A percentile compares a stretch with the other conserved stretches of the same genome.
phyloP scores from a whole-genome alignment of 2,888 invertebrate species.

The Sussaba pulchella region DNA sequence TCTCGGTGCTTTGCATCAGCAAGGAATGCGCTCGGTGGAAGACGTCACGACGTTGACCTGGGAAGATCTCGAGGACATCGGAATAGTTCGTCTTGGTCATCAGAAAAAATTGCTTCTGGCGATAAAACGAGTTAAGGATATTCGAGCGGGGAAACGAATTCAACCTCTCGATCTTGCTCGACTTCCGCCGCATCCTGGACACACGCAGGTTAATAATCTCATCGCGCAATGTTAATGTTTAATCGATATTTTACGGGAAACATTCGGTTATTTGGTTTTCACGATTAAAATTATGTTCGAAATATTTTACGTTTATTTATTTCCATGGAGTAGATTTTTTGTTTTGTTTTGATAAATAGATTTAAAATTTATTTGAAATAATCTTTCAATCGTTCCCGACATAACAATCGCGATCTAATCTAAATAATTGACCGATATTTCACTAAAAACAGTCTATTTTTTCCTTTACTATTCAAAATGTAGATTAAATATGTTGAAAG shows the following conservation, averaged over 20 bases:
- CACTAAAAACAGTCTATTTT: too few species aligned
- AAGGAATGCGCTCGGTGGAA: conserved; percentile 97
- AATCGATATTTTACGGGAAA: neutral
- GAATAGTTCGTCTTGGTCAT: conserved; percentile 96
- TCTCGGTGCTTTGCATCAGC: conserved; percentile 94
- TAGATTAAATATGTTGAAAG: too few species aligned
- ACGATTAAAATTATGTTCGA: too few species aligned
- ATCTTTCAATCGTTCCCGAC: too few species aligned
- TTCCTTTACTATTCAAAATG: too few species aligned
- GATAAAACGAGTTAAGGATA: conserved; percentile 97
- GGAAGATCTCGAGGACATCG: conserved; percentile 99
- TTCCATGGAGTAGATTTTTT: too few species aligned
- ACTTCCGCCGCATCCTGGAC: conserved; percentile 85
- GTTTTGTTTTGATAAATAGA: too few species aligned
- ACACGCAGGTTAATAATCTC: conserved; percentile 83
- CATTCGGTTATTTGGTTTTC: too few species aligned
- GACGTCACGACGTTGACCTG: conserved; percentile 98
- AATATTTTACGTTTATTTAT: too few species aligned
- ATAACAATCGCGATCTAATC: too few species aligned
- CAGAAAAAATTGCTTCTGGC: conserved; percentile 99
- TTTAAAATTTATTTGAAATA: too few species aligned
- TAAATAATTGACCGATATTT: too few species aligned
- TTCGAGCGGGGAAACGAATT: conserved; percentile 92
- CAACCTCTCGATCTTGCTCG: conserved; percentile 84
- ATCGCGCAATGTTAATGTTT: neutral